Percentiles rank a stretch among this genome's conserved stretches.
phyloP scores from a whole-genome alignment of 2,797 vertebrate genomes.

The Salmo trutta region DNA sequence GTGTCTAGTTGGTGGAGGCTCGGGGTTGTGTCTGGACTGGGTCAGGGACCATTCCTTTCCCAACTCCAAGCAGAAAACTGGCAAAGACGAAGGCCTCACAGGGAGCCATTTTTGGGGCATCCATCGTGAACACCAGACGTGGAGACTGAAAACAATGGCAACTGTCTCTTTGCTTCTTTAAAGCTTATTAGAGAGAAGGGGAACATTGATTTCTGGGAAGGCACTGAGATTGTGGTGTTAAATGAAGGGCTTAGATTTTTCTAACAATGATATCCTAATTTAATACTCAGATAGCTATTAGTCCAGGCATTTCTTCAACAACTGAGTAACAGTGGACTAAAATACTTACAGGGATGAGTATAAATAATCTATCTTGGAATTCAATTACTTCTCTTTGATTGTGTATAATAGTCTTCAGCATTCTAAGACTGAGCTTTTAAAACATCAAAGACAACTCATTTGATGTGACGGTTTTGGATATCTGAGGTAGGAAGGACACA shows the following conservation, averaged over 20 bases:
- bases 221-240: conserved; percentile 41
- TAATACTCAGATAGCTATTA: background rate
- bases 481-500: background rate
- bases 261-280: background rate
- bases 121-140: conserved; percentile 71
- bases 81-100: conserved; percentile 49
- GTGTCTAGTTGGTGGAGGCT: background rate
- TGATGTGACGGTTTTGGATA: background rate
- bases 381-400: conserved; percentile 49
- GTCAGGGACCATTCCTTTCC: conserved; percentile 42
- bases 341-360: background rate
- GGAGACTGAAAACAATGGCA: conserved; percentile 65
- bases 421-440: background rate
- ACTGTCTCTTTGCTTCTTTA: conserved; percentile 66
- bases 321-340: background rate
- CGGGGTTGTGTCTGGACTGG: background rate
- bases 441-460: background rate
- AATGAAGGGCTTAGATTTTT: conserved; percentile 36
- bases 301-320: background rate
- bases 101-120: conserved; percentile 66
- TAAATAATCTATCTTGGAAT: background rate
- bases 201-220: conserved; percentile 48
- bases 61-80: conserved; percentile 58
- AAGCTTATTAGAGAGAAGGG: conserved; percentile 46
- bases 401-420: conserved; percentile 46